Evolutionary conservation across 2,113 vertebrate genomes (phyloP).

Genomic region (Salminus brasiliensis): DNA sequence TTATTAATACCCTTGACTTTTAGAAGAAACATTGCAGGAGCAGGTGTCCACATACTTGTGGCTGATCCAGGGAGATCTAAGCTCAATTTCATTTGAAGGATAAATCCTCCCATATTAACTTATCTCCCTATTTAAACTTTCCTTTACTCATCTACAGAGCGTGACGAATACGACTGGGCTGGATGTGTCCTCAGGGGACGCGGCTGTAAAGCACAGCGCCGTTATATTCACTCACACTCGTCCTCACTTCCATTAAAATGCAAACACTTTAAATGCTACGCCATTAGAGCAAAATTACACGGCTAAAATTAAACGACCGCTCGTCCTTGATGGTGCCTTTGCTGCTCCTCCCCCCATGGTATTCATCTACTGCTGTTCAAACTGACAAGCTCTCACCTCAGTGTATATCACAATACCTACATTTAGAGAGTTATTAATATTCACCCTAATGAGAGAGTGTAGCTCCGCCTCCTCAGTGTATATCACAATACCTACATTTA

Average conservation of each 20-base stretch:
- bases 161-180: constrained; percentile 22
- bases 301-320: constrained; percentile 1
- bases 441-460: no score
- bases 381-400: no score
- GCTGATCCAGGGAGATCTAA: not conserved
- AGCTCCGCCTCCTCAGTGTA: no score
- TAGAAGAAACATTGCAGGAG: not conserved
- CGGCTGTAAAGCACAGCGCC: constrained; percentile 25
- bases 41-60: not conserved
- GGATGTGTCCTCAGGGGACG: constrained; percentile 24
- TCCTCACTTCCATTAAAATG: constrained; percentile 37
- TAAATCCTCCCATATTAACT: constrained; percentile 37
- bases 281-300: constrained; percentile 32
- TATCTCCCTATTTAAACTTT: constrained; percentile 25
- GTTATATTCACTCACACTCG: constrained; percentile 22
- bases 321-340: constrained; percentile 29
- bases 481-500: no score
- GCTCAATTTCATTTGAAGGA: constrained; percentile 14
- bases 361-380: no score
- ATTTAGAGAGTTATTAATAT: no score
- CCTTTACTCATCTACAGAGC: constrained; percentile 17
- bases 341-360: not conserved
- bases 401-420: no score
- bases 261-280: constrained; percentile 32
- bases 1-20: no score